Percentiles rank a stretch among this genome's conserved stretches.
phyloP scores from a whole-genome alignment of 2,797 vertebrate species.

The Artibeus jamaicensis region DNA sequence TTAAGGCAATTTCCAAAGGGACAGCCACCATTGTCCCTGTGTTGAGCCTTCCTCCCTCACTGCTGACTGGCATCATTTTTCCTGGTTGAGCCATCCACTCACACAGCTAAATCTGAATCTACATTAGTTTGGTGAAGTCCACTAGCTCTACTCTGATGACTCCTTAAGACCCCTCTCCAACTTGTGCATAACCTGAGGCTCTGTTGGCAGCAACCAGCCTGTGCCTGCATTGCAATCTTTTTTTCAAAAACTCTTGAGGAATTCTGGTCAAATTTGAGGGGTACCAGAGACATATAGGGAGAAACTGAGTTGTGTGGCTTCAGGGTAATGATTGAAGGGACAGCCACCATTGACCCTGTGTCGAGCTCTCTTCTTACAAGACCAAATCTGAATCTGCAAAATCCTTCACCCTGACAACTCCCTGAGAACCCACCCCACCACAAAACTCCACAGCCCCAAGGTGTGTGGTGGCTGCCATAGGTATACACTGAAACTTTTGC shows the following conservation, averaged over 20 bases:
- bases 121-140: too few species aligned
- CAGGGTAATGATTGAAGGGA: not conserved
- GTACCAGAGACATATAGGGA: not conserved
- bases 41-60: not conserved
- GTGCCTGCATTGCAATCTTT: not conserved
- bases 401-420: not conserved
- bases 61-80: not conserved
- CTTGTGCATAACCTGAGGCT: not conserved
- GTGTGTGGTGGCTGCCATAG: not conserved
- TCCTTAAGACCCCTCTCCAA: not conserved
- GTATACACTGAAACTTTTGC: not conserved
- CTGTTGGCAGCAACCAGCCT: not conserved
- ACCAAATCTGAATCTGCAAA: not conserved
- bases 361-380: not conserved
- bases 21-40: not conserved
- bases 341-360: not conserved
- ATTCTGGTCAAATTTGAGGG: not conserved
- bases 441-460: not conserved
- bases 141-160: not conserved
- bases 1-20: not conserved
- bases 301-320: not conserved
- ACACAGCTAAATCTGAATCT: too few species aligned
- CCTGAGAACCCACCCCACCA: not conserved
- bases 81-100: not conserved
- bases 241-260: not conserved